Conservation (phyloP, 1,140 invertebrate genomes). For the Coptotermes formosanus region DNA sequence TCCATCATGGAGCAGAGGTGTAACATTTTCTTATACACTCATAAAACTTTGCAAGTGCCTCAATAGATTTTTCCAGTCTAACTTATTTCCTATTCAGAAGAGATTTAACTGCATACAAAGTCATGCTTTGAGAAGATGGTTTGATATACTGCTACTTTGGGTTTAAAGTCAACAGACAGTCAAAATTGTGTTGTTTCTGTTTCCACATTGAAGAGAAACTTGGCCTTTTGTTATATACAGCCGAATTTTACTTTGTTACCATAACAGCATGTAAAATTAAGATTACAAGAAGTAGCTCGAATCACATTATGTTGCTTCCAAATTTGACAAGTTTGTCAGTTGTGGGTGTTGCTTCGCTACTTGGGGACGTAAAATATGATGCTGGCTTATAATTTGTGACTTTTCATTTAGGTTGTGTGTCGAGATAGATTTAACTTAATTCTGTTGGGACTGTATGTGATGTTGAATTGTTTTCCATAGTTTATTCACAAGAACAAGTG, state of each 20-base stretch:
- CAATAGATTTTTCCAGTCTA: background rate
- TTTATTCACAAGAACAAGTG: background rate
- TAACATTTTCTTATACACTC: background rate
- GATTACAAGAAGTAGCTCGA: background rate
- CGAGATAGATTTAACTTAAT: background rate
- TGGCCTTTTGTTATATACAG: background rate
- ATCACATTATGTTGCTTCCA: background rate
- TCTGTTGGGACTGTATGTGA: background rate
- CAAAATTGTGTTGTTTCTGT: background rate
- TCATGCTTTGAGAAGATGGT: background rate
- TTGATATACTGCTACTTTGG: background rate
- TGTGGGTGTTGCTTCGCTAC: background rate
- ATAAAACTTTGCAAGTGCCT: background rate
- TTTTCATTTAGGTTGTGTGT: background rate
- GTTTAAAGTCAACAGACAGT: background rate
- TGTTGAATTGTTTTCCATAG: constrained; percentile 14
- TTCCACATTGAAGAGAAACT: background rate
- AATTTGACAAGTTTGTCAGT: background rate
- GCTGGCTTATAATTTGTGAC: background rate
- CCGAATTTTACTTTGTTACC: background rate
- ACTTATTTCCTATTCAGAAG: background rate
- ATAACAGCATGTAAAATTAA: background rate
- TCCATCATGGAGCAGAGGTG: background rate
- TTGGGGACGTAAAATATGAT: background rate
- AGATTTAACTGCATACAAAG: background rate